Percentiles rank a stretch among this genome's conserved stretches.
Evolutionary conservation across 2,113 vertebrate species (phyloP).

Genomic region (Baryphthengus martii): DNA sequence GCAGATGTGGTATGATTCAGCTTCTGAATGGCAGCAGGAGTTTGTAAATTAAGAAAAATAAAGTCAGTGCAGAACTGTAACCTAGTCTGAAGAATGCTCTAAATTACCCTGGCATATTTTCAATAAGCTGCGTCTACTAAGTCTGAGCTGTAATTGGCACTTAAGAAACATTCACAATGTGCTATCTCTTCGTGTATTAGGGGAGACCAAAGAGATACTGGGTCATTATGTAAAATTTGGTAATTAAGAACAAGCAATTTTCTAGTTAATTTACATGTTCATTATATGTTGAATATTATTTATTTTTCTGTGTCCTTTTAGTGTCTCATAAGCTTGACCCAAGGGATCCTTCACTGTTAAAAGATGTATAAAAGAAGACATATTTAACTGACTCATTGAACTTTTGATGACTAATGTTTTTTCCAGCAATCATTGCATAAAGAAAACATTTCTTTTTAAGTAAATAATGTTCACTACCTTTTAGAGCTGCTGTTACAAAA

Average conservation of each 20-base stretch:
- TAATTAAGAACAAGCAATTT: conserved; percentile 66
- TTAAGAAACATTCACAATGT: conserved; percentile 50
- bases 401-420: conserved; percentile 61
- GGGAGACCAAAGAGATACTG: conserved; percentile 49
- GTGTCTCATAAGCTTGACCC: conserved; percentile 56
- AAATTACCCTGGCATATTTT: neutral
- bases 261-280: conserved; percentile 64
- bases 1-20: neutral
- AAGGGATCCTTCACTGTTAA: conserved; percentile 31
- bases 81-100: neutral
- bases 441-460: conserved; percentile 64
- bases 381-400: conserved; percentile 55
- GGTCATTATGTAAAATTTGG: conserved; percentile 67
- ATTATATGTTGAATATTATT: conserved; percentile 67
- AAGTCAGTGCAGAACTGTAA: neutral
- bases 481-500: conserved; percentile 52
- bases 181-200: conserved; percentile 25
- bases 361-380: conserved; percentile 41
- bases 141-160: conserved; percentile 52
- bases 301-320: conserved; percentile 54
- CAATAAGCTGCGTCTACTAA: neutral
- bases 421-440: conserved; percentile 35
- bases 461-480: conserved; percentile 67
- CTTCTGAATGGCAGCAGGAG: neutral
- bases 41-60: neutral